Evolutionary conservation across 2,888 invertebrate species (phyloP), one percentile per base, ranked within the genome.

Genomic region (Euphydryas editha): DNA sequence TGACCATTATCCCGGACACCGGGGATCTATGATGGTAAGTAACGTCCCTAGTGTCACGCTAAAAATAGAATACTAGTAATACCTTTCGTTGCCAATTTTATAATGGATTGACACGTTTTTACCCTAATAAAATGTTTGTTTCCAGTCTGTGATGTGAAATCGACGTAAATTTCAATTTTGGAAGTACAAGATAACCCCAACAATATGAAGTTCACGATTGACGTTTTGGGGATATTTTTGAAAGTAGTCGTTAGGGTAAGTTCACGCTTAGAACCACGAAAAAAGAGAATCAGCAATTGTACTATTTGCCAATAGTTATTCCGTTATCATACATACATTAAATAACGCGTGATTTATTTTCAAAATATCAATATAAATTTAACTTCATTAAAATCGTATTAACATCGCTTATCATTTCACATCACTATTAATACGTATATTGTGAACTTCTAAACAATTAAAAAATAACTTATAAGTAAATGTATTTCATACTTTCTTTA

Each of bases 161-260:
- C 73, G 75, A 80, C 82, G 86, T 88, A 87, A 62, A 62, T 79
- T 64, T 72, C 72, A 75, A 75, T 75, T 80, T 78, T 72, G 76
- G 76, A 73, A 78, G 76, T 77, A 70, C 71, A 70, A 74, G 67
- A 71, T 51, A 51, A 51, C 24, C 69, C 67, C 67, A 15, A 51
- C 85, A 88, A 85, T 72, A 93, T 93, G 93, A 93, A 93, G 87
- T 93, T 93, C 78, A 88, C 92, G 0, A 83, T 93, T 58, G 93
- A 93, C 67, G 93, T 93, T 18, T 78, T 93, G 83, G 93, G 93
- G 69, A 86, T 93, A 72, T 93, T 93, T 78, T 84, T 93, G 68
- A 93, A 93, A 87, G 87, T 93, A 69, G 93, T 93, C 59, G 77
- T 93, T 76, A 92, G 81, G 90, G 93, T 93, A 84, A 86, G 91